These are phyloP conservation scores for Galeopsomyia nigrocyanea DNA, from an alignment of 2,888 invertebrate species.

Conservation along the genomic window DNA sequence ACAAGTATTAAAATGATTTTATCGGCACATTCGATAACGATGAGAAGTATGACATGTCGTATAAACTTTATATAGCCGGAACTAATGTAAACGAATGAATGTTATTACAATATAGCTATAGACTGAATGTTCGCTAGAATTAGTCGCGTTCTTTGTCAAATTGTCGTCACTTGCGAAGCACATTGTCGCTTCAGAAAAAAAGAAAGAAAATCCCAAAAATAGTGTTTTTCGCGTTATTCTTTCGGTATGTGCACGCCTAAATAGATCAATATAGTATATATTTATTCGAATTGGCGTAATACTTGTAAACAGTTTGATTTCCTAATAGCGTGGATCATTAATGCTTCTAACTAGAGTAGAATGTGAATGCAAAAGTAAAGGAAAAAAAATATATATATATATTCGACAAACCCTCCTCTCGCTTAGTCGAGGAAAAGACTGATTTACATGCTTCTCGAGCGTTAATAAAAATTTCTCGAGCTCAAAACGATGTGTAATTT, in stretches of 20 bases:
- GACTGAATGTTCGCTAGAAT: slow-evolving; percentile 30
- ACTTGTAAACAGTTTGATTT: no score
- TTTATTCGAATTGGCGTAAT: background rate
- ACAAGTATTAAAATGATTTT: slow-evolving; percentile 28
- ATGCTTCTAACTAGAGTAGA: slow-evolving; percentile 19
- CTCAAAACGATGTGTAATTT: slow-evolving; percentile 26
- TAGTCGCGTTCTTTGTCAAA: slow-evolving; percentile 26
- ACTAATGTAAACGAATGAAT: slow-evolving; percentile 36
- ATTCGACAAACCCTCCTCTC: slow-evolving; percentile 23
- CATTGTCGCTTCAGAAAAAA: slow-evolving; percentile 26
- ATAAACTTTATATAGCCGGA: slow-evolving; percentile 20
- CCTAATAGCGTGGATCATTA: no score
- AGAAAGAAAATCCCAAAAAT: background rate
- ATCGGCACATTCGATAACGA: slow-evolving; percentile 19
- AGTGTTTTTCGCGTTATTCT: no score
- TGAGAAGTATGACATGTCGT: slow-evolving; percentile 25
- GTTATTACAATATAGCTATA: slow-evolving; percentile 27
- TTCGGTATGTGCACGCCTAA: no score
- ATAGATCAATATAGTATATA: no score
- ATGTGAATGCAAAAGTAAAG: slow-evolving; percentile 15
- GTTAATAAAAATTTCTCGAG: slow-evolving; percentile 33
- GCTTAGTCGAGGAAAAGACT: slow-evolving; percentile 44
- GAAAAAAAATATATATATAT: background rate
- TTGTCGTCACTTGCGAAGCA: slow-evolving; percentile 26
- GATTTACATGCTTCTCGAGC: slow-evolving; percentile 37